Conservation (phyloP, 2,888 invertebrate genomes). For the Papilio protenor region DNA sequence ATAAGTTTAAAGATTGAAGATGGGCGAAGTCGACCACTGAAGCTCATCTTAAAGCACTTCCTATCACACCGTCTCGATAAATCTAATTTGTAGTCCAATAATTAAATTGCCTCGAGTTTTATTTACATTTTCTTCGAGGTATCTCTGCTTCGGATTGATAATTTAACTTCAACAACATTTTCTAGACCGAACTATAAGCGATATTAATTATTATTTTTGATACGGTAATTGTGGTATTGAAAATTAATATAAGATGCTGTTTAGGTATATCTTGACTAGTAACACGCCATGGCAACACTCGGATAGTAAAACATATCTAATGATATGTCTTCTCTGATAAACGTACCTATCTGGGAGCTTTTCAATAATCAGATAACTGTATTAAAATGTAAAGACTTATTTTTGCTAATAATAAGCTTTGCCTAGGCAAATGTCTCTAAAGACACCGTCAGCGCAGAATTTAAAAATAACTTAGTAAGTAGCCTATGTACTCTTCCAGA, state of each 20-base stretch:
- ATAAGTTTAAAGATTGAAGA: slow-evolving; percentile 21
- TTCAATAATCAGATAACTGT: too few species aligned
- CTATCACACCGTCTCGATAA: background rate
- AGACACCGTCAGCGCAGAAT: too few species aligned
- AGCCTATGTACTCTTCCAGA: too few species aligned
- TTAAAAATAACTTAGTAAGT: too few species aligned
- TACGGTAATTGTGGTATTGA: background rate
- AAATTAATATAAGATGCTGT: background rate
- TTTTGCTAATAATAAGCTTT: too few species aligned
- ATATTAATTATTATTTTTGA: background rate
- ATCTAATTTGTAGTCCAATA: slow-evolving; percentile 12
- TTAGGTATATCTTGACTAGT: background rate
- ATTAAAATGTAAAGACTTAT: too few species aligned
- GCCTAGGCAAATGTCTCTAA: too few species aligned
- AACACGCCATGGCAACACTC: too few species aligned
- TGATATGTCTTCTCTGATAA: too few species aligned
- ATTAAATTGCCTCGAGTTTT: slow-evolving; percentile 6
- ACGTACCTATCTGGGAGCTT: too few species aligned
- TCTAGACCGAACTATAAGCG: background rate
- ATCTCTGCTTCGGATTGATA: background rate
- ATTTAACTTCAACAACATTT: background rate
- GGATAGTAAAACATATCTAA: too few species aligned
- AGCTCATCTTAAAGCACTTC: slow-evolving; percentile 4
- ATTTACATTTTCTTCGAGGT: slow-evolving; percentile 13
- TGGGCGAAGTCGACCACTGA: background rate